These are phyloP conservation scores for Lophura nycthemera DNA, from an alignment of 2,113 vertebrate species.

Conservation along the genomic window DNA sequence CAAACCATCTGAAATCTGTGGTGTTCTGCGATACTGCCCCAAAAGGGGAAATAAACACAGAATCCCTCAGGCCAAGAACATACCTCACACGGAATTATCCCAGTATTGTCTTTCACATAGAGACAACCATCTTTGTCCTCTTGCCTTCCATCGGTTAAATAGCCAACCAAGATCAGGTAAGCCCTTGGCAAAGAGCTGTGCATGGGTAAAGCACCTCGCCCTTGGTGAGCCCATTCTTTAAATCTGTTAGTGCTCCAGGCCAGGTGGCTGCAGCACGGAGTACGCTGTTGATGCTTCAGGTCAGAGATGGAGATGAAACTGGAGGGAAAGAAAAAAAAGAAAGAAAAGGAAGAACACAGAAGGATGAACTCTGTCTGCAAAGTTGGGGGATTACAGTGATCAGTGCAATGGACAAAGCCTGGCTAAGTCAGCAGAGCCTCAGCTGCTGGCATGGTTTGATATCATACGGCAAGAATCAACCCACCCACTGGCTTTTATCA, in stretches of 20 bases:
- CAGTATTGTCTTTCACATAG: conserved; percentile 77
- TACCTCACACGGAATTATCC: conserved; percentile 82
- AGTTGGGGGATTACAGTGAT: neutral
- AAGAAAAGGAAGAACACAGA: neutral
- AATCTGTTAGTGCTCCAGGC: conserved; percentile 84
- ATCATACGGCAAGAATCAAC: neutral
- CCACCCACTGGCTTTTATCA: neutral
- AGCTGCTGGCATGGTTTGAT: neutral
- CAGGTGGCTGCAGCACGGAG: conserved; percentile 83
- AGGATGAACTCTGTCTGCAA: neutral
- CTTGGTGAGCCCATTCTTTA: conserved; percentile 75
- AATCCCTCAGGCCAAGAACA: neutral
- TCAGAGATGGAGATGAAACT: conserved; percentile 81
- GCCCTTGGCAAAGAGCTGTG: conserved; percentile 71
- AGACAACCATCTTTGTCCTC: conserved; percentile 69
- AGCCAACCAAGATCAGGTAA: conserved; percentile 85
- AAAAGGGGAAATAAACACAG: neutral
- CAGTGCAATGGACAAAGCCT: neutral
- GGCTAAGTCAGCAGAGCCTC: neutral
- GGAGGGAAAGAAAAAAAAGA: neutral
- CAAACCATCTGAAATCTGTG: neutral
- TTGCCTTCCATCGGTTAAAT: conserved; percentile 68
- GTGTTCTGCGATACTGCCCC: neutral
- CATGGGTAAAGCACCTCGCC: conserved; percentile 44
- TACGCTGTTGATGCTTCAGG: conserved; percentile 76